Conservation (phyloP, 2,113 vertebrate species). For the Hydrochoerus hydrochaeris region DNA sequence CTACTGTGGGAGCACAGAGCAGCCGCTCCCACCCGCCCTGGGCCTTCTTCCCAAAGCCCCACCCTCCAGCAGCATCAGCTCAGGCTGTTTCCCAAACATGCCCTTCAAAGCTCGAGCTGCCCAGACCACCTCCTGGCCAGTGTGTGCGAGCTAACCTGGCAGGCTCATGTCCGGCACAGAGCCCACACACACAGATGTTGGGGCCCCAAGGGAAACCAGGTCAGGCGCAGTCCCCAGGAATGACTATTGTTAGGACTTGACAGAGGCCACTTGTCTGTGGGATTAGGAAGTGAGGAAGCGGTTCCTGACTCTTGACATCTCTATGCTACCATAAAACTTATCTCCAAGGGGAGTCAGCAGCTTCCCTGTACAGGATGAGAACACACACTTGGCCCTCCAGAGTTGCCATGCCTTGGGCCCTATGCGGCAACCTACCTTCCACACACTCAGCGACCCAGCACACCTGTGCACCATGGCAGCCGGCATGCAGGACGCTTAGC, state of each 20-base stretch:
- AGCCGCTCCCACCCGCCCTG: accelerated
- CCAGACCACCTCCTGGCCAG: accelerated
- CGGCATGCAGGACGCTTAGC: accelerated
- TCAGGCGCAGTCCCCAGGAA: not conserved
- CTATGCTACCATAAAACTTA: too few species aligned
- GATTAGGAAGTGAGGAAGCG: not conserved
- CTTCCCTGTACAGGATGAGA: accelerated
- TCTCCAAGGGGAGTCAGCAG: accelerated
- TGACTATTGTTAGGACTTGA: not conserved
- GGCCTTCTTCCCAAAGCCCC: not conserved
- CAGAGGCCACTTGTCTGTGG: not conserved
- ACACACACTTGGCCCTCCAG: accelerated
- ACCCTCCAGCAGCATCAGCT: accelerated
- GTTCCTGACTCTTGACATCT: not conserved
- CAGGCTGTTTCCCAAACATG: accelerated
- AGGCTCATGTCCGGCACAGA: accelerated
- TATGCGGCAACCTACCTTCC: accelerated
- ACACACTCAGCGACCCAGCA: accelerated
- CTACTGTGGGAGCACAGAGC: not conserved
- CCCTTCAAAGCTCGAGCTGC: too few species aligned
- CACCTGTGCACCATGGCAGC: not conserved
- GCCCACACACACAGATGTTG: accelerated
- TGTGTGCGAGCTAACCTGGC: accelerated
- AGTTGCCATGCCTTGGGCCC: accelerated
- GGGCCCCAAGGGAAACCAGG: not conserved